Evolutionary conservation across 2,888 invertebrate genomes (phyloP).

Genomic region (Dolichopus griseipennis): DNA sequence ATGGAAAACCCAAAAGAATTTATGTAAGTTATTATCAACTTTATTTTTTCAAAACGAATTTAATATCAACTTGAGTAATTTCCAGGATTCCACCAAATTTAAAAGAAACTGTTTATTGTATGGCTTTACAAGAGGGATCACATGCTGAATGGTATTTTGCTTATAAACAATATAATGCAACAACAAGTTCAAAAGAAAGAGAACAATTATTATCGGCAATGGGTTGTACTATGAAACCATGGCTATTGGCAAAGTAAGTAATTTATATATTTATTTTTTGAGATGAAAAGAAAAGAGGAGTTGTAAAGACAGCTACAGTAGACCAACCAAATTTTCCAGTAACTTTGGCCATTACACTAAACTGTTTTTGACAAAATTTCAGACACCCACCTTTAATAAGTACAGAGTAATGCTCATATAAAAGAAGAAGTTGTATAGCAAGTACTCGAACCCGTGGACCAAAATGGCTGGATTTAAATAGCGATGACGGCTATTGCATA

Average conservation of each 20-base stretch:
- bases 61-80: too few relatives aligned
- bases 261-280: background rate
- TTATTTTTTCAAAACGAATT: background rate
- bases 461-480: too few relatives aligned
- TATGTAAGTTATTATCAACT: slow-evolving; percentile 39
- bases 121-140: slow-evolving; percentile 54
- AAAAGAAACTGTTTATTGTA: slow-evolving; percentile 56
- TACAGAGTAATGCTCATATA: too few relatives aligned
- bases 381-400: too few relatives aligned
- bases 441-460: too few relatives aligned
- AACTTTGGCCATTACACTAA: too few relatives aligned
- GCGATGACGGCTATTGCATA: too few relatives aligned
- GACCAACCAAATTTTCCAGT: too few relatives aligned
- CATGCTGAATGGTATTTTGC: slow-evolving; percentile 61
- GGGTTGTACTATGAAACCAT: slow-evolving; percentile 49
- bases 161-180: slow-evolving; percentile 44
- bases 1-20: slow-evolving; percentile 45
- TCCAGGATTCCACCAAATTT: slow-evolving; percentile 54
- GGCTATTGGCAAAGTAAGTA: slow-evolving; percentile 49
- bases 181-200: slow-evolving; percentile 52
- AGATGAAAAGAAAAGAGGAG: too few relatives aligned
- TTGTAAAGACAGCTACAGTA: too few relatives aligned
- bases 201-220: slow-evolving; percentile 49
- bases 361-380: too few relatives aligned
- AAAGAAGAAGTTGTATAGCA: too few relatives aligned